These are phyloP conservation scores for Pammene fasciana DNA, from an alignment of 2,888 invertebrate genomes.

Conservation along the genomic window DNA sequence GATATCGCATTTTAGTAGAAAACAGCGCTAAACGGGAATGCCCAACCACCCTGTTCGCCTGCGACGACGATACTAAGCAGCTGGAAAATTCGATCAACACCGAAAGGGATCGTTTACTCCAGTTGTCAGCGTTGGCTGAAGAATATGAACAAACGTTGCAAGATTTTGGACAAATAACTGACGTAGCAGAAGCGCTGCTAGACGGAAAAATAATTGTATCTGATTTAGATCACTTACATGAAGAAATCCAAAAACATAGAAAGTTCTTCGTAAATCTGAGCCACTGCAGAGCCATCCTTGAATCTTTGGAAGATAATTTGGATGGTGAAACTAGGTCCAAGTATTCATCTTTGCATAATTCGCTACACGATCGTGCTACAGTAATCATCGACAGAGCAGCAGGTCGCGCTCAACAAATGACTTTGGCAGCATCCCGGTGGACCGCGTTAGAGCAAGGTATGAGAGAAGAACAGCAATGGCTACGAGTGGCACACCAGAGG, in stretches of 20 bases:
- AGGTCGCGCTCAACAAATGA: slow-evolving; percentile 91
- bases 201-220: slow-evolving; percentile 90
- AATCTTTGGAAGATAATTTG: slow-evolving; percentile 92
- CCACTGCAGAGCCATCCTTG: slow-evolving; percentile 92
- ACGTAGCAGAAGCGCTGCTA: slow-evolving; percentile 91
- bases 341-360: slow-evolving; percentile 88
- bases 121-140: slow-evolving; percentile 89
- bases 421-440: slow-evolving; percentile 93
- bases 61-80: slow-evolving; percentile 87
- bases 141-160: slow-evolving; percentile 94
- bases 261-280: slow-evolving; percentile 95
- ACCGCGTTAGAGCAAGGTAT: slow-evolving; percentile 90
- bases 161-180: slow-evolving; percentile 93
- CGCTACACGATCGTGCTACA: slow-evolving; percentile 89
- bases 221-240: slow-evolving; percentile 91
- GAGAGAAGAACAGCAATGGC: slow-evolving; percentile 92
- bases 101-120: slow-evolving; percentile 90
- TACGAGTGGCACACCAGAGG: slow-evolving; percentile 92
- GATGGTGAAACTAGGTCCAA: slow-evolving; percentile 90
- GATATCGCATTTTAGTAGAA: slow-evolving; percentile 85
- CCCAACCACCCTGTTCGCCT: slow-evolving; percentile 86
- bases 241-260: slow-evolving; percentile 94
- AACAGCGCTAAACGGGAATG: slow-evolving; percentile 88
- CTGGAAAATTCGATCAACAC: slow-evolving; percentile 87
- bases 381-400: slow-evolving; percentile 91